Percentiles rank a stretch among this genome's conserved stretches.
Evolutionary conservation across 2,797 vertebrate species (phyloP).

Genomic region (Scolopax rusticola): DNA sequence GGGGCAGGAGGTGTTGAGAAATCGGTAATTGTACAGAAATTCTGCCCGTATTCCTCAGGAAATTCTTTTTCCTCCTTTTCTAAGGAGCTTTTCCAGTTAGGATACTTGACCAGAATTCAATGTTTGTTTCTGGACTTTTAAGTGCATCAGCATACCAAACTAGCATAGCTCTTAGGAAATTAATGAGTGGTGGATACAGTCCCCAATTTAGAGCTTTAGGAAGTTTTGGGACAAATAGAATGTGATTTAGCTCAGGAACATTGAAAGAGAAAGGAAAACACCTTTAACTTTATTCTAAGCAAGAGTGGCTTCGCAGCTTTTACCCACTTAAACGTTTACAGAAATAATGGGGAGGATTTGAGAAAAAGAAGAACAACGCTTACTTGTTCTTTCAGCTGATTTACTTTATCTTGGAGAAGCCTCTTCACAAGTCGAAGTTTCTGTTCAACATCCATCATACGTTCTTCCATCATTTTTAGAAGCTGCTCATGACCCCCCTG

Average conservation of each 20-base stretch:
- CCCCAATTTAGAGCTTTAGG: fast-evolving
- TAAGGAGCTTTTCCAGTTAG: background rate
- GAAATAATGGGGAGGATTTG: background rate
- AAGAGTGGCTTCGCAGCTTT: background rate
- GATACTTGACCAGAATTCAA: background rate
- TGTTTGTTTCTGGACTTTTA: background rate
- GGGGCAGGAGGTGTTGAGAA: fast-evolving
- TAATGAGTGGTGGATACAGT: background rate
- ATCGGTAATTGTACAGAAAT: background rate
- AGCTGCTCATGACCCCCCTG: conserved; percentile 80
- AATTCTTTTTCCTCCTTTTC: background rate
- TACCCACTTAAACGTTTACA: background rate
- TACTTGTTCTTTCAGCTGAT: conserved; percentile 95
- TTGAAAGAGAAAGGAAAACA: background rate
- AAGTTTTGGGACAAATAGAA: background rate
- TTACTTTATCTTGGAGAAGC: conserved; percentile 93
- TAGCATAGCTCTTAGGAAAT: background rate
- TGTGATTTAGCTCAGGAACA: background rate
- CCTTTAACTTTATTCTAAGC: background rate
- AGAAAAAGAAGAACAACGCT: background rate
- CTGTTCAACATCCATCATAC: conserved; percentile 93
- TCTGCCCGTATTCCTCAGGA: background rate
- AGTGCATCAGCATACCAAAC: background rate
- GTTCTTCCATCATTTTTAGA: conserved; percentile 89
- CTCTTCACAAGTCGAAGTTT: conserved; percentile 92